phyloP scores from a whole-genome alignment of 2,888 invertebrate species.

The Iphiclides podalirius region DNA sequence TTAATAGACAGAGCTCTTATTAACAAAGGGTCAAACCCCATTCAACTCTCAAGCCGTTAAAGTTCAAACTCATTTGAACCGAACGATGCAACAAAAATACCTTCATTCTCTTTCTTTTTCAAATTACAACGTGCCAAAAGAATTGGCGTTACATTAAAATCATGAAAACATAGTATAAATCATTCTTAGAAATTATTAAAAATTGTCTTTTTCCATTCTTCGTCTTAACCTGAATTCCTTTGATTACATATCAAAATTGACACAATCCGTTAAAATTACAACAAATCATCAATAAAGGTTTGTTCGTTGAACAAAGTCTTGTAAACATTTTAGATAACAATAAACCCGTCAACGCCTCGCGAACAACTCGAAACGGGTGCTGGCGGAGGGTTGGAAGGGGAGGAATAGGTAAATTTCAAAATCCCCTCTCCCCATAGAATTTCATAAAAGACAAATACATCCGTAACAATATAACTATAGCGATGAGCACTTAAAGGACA shows the following conservation, averaged over 20 bases:
- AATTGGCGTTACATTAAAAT: too few species aligned
- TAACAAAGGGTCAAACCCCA: slow-evolving; percentile 12
- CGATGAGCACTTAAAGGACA: background rate
- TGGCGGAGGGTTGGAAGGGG: too few species aligned
- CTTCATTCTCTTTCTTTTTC: background rate
- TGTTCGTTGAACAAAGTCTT: slow-evolving; percentile 18
- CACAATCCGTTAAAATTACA: background rate
- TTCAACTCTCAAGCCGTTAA: slow-evolving; percentile 17
- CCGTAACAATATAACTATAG: slow-evolving; percentile 30
- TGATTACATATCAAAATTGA: slow-evolving; percentile 9
- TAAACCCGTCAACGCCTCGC: slow-evolving; percentile 37
- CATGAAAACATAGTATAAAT: background rate
- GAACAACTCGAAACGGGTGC: too few species aligned
- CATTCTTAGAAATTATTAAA: background rate
- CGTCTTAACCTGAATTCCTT: background rate
- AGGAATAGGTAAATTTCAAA: too few species aligned
- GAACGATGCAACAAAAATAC: background rate
- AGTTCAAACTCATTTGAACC: background rate
- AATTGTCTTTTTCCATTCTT: background rate
- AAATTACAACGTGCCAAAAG: background rate
- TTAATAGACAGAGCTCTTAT: slow-evolving; percentile 7
- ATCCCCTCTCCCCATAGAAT: too few species aligned
- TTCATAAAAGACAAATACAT: slow-evolving; percentile 35
- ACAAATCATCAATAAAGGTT: slow-evolving; percentile 7
- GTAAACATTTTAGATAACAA: slow-evolving; percentile 33